Percentiles rank a stretch among this genome's conserved stretches.
Evolutionary conservation across 2,113 vertebrate species (phyloP).

Genomic region (Sinocyclocheilus anshuiensis): DNA sequence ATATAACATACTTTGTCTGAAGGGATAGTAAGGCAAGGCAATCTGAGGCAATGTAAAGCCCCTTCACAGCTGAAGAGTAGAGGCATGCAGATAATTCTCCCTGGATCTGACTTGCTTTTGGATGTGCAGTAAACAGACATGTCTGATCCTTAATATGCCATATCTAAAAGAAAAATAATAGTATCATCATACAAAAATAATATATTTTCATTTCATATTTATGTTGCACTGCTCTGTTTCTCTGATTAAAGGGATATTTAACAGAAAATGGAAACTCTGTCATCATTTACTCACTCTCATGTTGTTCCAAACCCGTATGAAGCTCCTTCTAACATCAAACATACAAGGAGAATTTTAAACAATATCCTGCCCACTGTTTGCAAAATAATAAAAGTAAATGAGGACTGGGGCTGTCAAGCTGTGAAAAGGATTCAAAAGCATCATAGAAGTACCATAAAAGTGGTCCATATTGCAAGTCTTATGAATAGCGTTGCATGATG

Average conservation of each 20-base stretch:
- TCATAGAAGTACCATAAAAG: neutral
- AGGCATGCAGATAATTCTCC: conserved; percentile 71
- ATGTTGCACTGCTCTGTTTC: neutral
- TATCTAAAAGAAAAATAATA: conserved; percentile 66
- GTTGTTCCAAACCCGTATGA: neutral
- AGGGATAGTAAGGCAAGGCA: conserved; percentile 69
- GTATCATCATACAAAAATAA: neutral
- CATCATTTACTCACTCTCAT: neutral
- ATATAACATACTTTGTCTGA: conserved; percentile 68
- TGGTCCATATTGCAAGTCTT: neutral
- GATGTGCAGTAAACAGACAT: conserved; percentile 72
- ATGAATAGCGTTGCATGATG: neutral
- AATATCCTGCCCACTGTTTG: conserved; percentile 2
- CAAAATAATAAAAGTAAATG: neutral
- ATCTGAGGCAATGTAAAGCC: conserved; percentile 70
- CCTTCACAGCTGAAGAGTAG: conserved; percentile 63
- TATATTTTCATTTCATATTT: conserved; percentile 1
- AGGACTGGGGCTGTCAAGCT: neutral
- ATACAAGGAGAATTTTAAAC: conserved; percentile 3
- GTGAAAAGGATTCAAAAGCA: neutral
- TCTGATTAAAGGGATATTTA: neutral
- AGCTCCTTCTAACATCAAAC: neutral
- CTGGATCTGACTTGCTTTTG: conserved; percentile 68
- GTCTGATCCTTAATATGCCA: conserved; percentile 78
- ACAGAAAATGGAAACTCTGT: neutral